Conservation (phyloP, 2,113 vertebrate species). For the Calidris pugnax region DNA sequence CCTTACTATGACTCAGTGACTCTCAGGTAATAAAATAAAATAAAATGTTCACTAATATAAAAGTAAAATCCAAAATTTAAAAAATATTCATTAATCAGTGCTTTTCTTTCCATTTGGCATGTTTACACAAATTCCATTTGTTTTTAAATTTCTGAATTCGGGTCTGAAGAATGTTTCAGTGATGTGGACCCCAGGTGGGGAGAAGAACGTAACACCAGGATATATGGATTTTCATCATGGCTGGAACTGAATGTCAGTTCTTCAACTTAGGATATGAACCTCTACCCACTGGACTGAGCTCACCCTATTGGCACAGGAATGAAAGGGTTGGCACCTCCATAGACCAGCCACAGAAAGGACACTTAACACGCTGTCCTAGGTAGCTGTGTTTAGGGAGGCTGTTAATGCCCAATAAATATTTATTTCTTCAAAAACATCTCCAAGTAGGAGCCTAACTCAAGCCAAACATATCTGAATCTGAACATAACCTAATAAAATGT, state of each 20-base stretch:
- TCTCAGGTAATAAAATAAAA: not conserved
- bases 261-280: not conserved
- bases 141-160: not conserved
- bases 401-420: conserved; percentile 55
- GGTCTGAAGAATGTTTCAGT: not conserved
- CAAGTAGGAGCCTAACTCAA: conserved; percentile 20
- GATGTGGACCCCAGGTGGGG: not conserved
- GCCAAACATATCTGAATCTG: conserved; percentile 36
- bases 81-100: not conserved
- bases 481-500: conserved; percentile 14
- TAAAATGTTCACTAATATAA: not conserved
- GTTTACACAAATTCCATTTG: not conserved
- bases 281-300: not conserved
- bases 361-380: not conserved
- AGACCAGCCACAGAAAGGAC: not conserved
- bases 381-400: not conserved
- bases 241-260: not conserved
- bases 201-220: not conserved
- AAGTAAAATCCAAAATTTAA: not conserved
- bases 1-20: not conserved
- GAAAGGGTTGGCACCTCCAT: not conserved
- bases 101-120: not conserved
- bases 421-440: conserved; percentile 35
- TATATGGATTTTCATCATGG: not conserved
- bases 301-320: not conserved